A percentile compares a stretch with the other conserved stretches of the same genome.
These are phyloP conservation scores for Punctoribates punctum DNA, from an alignment of 2,888 invertebrate species.

Conservation along the genomic window DNA sequence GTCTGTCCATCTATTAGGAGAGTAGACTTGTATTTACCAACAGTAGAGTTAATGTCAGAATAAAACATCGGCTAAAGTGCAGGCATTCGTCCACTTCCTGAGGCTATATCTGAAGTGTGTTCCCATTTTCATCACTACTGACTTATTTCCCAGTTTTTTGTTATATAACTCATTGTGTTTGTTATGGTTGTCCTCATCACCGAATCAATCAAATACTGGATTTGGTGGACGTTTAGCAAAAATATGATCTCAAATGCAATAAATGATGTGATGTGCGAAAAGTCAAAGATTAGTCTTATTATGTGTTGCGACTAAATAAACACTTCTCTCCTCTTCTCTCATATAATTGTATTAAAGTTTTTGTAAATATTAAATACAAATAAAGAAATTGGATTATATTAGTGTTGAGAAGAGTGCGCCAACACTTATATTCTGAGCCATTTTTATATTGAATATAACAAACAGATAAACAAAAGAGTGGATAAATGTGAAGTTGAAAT, in stretches of 20 bases:
- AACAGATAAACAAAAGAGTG: too few species aligned
- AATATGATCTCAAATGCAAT: conserved; percentile 7
- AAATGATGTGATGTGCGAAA: conserved; percentile 3
- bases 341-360: conserved; percentile 15
- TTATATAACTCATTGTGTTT: too few species aligned
- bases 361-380: conserved; percentile 6
- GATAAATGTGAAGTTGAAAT: too few species aligned
- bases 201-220: neutral
- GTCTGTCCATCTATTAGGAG: neutral
- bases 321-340: neutral
- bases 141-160: neutral
- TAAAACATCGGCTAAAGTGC: neutral
- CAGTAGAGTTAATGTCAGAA: neutral
- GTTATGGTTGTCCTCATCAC: neutral
- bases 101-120: neutral
- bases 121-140: neutral
- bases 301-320: neutral
- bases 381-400: conserved; percentile 3
- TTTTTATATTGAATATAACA: too few species aligned
- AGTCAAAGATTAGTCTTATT: conserved; percentile 12
- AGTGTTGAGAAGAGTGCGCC: neutral
- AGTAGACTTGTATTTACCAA: neutral
- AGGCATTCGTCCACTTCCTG: neutral
- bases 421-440: neutral
- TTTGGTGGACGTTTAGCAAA: neutral